Conservation (phyloP, 2,797 vertebrate species). For the Sebastes steindachneri region DNA sequence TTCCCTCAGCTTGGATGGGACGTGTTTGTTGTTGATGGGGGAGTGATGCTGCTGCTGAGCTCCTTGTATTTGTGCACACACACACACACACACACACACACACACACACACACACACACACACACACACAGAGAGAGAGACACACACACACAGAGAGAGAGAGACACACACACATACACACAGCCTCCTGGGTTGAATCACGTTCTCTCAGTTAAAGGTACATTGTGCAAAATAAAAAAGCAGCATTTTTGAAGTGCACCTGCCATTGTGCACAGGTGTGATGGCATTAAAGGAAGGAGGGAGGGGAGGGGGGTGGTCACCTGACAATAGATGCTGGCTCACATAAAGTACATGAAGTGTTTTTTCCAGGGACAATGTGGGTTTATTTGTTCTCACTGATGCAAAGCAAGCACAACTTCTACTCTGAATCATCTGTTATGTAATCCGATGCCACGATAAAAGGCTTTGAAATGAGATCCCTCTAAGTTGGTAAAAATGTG, state of each 20-base stretch:
- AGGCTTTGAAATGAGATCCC: constrained; percentile 72
- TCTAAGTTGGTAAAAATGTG: constrained; percentile 66
- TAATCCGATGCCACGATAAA: constrained; percentile 76
- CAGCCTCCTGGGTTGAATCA: constrained; percentile 50
- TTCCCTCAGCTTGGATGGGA: constrained; percentile 51
- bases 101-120: neutral
- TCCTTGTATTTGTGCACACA: neutral
- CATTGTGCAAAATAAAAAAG: constrained; percentile 16
- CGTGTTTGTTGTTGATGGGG: constrained; percentile 65
- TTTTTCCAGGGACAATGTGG: neutral
- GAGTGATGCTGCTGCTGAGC: constrained; percentile 55
- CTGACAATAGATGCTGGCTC: neutral
- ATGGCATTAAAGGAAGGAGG: neutral
- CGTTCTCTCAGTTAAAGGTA: constrained; percentile 40
- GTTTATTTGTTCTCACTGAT: constrained; percentile 37
- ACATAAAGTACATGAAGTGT: neutral
- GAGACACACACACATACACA: neutral
- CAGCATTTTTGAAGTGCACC: constrained; percentile 3
- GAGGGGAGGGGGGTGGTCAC: neutral
- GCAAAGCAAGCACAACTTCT: constrained; percentile 63
- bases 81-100: neutral
- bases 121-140: neutral
- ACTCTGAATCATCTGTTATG: constrained; percentile 81
- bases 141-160: neutral
- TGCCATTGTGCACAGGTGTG: constrained; percentile 16